Evolutionary conservation across 2,113 vertebrate genomes (phyloP).

Genomic region (Octodon degus): DNA sequence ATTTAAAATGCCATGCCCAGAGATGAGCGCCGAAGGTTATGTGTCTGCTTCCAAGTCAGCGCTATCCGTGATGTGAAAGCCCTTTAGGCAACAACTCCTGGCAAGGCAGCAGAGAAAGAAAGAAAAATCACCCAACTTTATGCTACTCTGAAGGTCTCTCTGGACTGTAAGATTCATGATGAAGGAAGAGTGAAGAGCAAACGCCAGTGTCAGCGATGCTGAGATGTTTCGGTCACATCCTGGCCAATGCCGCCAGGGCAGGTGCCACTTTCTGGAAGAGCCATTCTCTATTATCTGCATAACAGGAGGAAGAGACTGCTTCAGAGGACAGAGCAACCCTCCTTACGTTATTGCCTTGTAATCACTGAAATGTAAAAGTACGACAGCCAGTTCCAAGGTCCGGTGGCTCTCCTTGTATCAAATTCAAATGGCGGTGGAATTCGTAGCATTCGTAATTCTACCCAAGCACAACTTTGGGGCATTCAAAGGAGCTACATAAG

Average conservation of each 20-base stretch:
- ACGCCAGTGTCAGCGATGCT: not conserved
- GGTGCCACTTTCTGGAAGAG: not conserved
- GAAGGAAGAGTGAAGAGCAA: not conserved
- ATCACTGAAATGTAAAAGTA: not conserved
- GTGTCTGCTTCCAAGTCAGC: not conserved
- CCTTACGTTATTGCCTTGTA: slow-evolving; percentile 23
- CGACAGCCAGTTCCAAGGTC: slow-evolving; percentile 32
- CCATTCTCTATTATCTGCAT: not conserved
- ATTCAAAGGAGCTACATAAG: slow-evolving; percentile 79
- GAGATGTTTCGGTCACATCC: not conserved
- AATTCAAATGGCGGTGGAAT: slow-evolving; percentile 10
- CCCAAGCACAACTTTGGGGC: not conserved
- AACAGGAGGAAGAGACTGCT: not conserved
- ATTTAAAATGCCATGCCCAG: not conserved
- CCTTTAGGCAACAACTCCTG: not conserved
- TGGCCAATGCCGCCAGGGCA: not conserved
- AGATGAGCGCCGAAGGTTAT: not conserved
- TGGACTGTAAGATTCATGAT: slow-evolving; percentile 6
- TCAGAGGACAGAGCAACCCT: not conserved
- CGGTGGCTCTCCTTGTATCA: slow-evolving; percentile 45
- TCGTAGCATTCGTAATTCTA: slow-evolving; percentile 57
- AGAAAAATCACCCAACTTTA: not conserved
- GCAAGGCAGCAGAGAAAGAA: not conserved
- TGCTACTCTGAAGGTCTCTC: not conserved
- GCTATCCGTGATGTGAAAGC: not conserved